phyloP scores from a whole-genome alignment of 2,113 vertebrate genomes.

The Petroica traversi region DNA sequence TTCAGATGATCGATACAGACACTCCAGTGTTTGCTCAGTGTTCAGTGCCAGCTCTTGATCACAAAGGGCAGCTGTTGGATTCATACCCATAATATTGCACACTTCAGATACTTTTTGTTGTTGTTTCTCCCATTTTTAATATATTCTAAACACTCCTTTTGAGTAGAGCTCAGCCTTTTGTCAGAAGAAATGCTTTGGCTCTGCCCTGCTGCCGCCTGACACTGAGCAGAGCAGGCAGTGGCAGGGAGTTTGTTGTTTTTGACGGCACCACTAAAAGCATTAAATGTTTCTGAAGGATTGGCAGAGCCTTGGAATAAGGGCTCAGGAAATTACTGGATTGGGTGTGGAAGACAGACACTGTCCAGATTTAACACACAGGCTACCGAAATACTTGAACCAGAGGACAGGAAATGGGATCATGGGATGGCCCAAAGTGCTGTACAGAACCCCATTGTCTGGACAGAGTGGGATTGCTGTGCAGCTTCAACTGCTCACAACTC shows the following conservation, averaged over 20 bases:
- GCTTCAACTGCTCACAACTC: neutral
- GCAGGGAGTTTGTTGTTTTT: slow-evolving; percentile 32
- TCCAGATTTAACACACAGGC: slow-evolving; percentile 55
- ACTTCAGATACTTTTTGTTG: neutral
- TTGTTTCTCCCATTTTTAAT: neutral
- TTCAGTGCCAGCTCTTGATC: neutral
- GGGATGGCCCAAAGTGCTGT: neutral
- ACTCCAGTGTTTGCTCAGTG: neutral
- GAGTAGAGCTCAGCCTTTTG: neutral
- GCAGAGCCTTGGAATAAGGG: slow-evolving; percentile 25
- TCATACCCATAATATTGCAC: neutral
- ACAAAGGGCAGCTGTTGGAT: neutral
- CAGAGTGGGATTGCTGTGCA: neutral
- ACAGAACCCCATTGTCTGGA: neutral
- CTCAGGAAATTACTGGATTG: slow-evolving; percentile 74
- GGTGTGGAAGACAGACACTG: slow-evolving; percentile 60
- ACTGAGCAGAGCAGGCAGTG: neutral
- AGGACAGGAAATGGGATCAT: slow-evolving; percentile 43
- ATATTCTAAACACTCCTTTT: neutral
- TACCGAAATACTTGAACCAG: slow-evolving; percentile 40
- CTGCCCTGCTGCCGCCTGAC: neutral
- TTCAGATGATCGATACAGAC: neutral
- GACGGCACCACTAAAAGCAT: slow-evolving; percentile 28
- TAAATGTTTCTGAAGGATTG: slow-evolving; percentile 55
- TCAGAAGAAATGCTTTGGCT: neutral